phyloP scores from a whole-genome alignment of 2,888 invertebrate genomes.

The Pseudococcus viburni region DNA sequence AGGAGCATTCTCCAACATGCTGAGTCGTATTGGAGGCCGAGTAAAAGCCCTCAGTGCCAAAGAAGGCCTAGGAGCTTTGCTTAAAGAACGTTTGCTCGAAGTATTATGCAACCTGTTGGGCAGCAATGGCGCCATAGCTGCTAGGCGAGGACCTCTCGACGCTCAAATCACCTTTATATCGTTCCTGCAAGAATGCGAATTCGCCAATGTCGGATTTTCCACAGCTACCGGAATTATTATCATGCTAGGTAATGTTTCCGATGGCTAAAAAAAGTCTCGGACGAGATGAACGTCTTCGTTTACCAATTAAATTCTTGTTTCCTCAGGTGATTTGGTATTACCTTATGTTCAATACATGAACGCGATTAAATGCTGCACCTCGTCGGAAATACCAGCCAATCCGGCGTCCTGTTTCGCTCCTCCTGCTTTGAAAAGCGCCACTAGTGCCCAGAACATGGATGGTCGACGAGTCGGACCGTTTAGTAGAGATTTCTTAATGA shows the following conservation, averaged over 20 bases:
- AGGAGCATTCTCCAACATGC: slow-evolving; percentile 55
- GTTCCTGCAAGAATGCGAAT: slow-evolving; percentile 78
- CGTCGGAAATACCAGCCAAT: slow-evolving; percentile 61
- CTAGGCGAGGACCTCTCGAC: slow-evolving; percentile 80
- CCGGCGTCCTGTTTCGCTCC: slow-evolving; percentile 61
- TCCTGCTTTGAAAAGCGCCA: slow-evolving; percentile 58
- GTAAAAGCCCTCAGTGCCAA: slow-evolving; percentile 20
- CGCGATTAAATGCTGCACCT: slow-evolving; percentile 61
- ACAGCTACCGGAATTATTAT: slow-evolving; percentile 83
- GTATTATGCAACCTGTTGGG: slow-evolving; percentile 82
- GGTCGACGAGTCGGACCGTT: slow-evolving; percentile 59
- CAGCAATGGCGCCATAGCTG: slow-evolving; percentile 78
- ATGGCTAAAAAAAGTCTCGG: slow-evolving; percentile 70
- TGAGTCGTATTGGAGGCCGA: slow-evolving; percentile 42
- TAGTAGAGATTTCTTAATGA: slow-evolving; percentile 74
- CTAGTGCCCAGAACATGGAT: slow-evolving; percentile 52
- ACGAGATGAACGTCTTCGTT: neutral
- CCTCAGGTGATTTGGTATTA: slow-evolving; percentile 45
- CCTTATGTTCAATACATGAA: slow-evolving; percentile 62
- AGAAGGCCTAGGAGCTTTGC: slow-evolving; percentile 71
- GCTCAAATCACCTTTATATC: slow-evolving; percentile 82
- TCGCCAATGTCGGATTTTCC: slow-evolving; percentile 79
- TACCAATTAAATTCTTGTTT: neutral
- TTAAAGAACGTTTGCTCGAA: slow-evolving; percentile 80
- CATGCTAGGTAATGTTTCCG: slow-evolving; percentile 76